Conservation (phyloP, 2,797 vertebrate genomes). For the Danio kyathit region DNA sequence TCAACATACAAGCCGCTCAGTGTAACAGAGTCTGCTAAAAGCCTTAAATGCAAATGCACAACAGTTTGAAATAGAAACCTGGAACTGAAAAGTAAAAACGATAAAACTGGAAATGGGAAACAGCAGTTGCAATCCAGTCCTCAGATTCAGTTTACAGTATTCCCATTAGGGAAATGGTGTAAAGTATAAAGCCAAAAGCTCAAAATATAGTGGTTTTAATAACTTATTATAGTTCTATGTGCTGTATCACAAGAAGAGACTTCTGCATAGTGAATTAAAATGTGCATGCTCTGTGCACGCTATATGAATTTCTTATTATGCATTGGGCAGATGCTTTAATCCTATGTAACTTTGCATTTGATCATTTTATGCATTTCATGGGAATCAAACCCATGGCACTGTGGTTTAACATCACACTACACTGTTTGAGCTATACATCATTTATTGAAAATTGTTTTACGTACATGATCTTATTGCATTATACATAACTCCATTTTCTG, state of each 20-base stretch:
- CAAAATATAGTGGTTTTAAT: neutral
- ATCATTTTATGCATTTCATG: neutral
- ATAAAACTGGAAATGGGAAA: neutral
- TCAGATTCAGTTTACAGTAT: neutral
- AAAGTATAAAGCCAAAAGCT: neutral
- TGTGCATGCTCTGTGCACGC: neutral
- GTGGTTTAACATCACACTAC: too few relatives aligned
- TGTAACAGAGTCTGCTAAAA: slow-evolving; percentile 8
- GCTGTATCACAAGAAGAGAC: neutral
- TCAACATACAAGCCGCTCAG: slow-evolving; percentile 1
- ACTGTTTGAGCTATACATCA: too few relatives aligned
- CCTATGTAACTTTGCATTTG: neutral
- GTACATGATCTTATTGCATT: too few relatives aligned
- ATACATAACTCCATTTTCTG: too few relatives aligned
- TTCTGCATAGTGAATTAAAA: neutral
- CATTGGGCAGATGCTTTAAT: neutral
- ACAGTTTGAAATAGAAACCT: neutral
- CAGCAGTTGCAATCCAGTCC: neutral
- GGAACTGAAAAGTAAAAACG: neutral
- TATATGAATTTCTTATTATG: neutral
- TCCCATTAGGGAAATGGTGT: neutral
- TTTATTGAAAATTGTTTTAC: too few relatives aligned
- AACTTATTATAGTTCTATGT: neutral
- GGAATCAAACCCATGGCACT: neutral
- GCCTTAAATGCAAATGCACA: slow-evolving; percentile 2